phyloP scores from a whole-genome alignment of 2,113 vertebrate species.

The Paraplagusia blochii region DNA sequence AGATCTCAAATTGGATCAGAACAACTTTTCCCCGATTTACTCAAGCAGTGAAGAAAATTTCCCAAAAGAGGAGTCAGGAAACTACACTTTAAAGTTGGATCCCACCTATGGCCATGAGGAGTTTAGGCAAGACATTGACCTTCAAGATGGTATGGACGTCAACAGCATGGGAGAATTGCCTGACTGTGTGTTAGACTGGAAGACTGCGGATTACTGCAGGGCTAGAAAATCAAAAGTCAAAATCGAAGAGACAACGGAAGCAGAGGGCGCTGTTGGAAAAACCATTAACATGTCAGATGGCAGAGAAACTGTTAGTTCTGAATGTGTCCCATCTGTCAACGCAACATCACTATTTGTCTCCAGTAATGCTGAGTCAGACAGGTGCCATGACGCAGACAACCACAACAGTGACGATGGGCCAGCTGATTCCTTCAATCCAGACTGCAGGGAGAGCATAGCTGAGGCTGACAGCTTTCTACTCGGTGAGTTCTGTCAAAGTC shows the following conservation, averaged over 20 bases:
- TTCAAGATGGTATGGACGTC: not conserved
- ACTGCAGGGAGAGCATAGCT: not conserved
- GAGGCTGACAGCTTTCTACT: constrained; percentile 15
- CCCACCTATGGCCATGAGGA: constrained; percentile 17
- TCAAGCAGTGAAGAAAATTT: constrained; percentile 20
- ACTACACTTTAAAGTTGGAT: constrained; percentile 5
- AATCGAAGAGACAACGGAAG: constrained; percentile 12
- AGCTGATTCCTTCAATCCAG: not conserved
- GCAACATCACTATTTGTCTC: constrained; percentile 1
- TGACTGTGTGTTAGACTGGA: constrained; percentile 75
- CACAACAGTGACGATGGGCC: constrained; percentile 1
- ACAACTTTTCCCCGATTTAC: constrained; percentile 18
- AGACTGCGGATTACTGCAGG: constrained; percentile 54
- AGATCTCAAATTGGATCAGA: constrained; percentile 69
- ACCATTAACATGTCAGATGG: not conserved
- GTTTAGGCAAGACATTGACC: constrained; percentile 7
- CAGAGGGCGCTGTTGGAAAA: not conserved
- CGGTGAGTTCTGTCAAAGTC: constrained; percentile 24
- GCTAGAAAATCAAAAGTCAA: constrained; percentile 29
- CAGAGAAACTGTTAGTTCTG: not conserved
- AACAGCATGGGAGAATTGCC: constrained; percentile 55
- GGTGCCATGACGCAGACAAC: not conserved
- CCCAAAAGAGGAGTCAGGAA: constrained; percentile 6
- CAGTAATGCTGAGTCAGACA: not conserved
- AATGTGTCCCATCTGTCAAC: not conserved